A percentile compares a stretch with the other conserved stretches of the same genome.
Evolutionary conservation across 2,113 vertebrate genomes (phyloP).

Genomic region (Eleginops maclovinus): DNA sequence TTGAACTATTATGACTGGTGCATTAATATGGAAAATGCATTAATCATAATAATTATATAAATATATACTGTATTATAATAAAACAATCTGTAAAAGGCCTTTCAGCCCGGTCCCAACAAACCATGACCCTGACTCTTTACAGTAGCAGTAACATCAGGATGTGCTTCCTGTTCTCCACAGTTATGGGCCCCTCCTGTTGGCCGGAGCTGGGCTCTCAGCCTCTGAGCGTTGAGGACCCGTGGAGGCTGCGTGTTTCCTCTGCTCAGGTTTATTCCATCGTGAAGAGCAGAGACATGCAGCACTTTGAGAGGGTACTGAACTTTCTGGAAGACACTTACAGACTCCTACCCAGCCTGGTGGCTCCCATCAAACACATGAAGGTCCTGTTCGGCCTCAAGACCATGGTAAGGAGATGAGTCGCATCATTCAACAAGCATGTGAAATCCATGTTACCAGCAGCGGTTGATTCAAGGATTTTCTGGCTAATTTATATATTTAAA

Average conservation of each 20-base stretch:
- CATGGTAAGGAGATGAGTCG: conserved; percentile 62
- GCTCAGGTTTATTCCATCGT: conserved; percentile 71
- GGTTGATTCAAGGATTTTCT: too few relatives aligned
- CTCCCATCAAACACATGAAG: conserved; percentile 85
- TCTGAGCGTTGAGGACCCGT: conserved; percentile 65
- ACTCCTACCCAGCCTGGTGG: conserved; percentile 76
- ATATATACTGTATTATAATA: too few relatives aligned
- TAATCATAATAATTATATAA: too few relatives aligned
- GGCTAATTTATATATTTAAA: too few relatives aligned
- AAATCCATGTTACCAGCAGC: background rate
- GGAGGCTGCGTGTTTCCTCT: conserved; percentile 73
- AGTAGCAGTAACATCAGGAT: too few relatives aligned
- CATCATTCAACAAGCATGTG: background rate
- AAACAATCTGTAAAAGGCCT: background rate
- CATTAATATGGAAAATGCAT: too few relatives aligned
- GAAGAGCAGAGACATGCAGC: conserved; percentile 68
- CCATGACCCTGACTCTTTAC: background rate
- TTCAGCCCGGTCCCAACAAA: background rate
- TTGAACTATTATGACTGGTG: too few relatives aligned
- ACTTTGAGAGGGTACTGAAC: conserved; percentile 69
- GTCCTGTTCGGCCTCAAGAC: conserved; percentile 84
- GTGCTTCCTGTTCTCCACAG: conserved; percentile 40
- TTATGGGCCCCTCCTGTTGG: conserved; percentile 61
- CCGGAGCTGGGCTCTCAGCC: conserved; percentile 59
- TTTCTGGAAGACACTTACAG: conserved; percentile 73